Percentiles rank a stretch among this genome's conserved stretches.
Conservation (phyloP, 2,113 vertebrate genomes). For the Oncorhynchus keta region DNA sequence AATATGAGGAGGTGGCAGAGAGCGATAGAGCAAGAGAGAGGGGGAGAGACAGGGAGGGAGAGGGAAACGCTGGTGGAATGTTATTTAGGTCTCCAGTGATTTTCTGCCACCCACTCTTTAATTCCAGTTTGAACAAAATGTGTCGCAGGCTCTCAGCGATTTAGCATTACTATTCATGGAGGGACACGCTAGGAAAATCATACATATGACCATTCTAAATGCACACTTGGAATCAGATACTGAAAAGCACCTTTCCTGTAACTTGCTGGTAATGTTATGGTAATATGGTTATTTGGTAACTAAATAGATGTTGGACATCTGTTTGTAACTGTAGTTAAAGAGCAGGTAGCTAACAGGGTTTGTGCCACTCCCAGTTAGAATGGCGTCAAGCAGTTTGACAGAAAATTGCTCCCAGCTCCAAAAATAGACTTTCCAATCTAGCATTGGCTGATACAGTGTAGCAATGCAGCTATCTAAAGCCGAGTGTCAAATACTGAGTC, state of each 20-base stretch:
- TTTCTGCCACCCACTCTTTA: not conserved
- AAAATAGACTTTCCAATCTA: not conserved
- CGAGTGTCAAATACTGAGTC: not conserved
- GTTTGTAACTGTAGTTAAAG: slow-evolving; percentile 9
- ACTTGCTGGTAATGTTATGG: not conserved
- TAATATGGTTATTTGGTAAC: not conserved
- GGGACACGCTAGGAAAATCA: not conserved
- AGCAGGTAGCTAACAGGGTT: slow-evolving; percentile 12
- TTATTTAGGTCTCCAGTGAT: not conserved
- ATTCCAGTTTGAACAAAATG: not conserved
- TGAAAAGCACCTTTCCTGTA: not conserved
- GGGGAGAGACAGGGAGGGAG: not conserved
- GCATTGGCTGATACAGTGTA: slow-evolving; percentile 30
- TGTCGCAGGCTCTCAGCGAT: not conserved
- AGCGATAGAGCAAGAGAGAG: not conserved
- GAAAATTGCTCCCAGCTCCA: slow-evolving; percentile 10
- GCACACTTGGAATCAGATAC: not conserved
- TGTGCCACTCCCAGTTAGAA: slow-evolving; percentile 17
- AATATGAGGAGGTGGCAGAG: not conserved
- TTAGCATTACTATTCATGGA: not conserved
- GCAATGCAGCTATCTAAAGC: not conserved
- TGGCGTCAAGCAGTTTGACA: not conserved
- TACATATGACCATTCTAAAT: not conserved
- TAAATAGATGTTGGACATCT: too few relatives aligned
- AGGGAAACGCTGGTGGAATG: not conserved